Base-by-base conservation (phyloP, 2,797 vertebrate genomes). In the Melanotaenia maccullochi region DNA sequence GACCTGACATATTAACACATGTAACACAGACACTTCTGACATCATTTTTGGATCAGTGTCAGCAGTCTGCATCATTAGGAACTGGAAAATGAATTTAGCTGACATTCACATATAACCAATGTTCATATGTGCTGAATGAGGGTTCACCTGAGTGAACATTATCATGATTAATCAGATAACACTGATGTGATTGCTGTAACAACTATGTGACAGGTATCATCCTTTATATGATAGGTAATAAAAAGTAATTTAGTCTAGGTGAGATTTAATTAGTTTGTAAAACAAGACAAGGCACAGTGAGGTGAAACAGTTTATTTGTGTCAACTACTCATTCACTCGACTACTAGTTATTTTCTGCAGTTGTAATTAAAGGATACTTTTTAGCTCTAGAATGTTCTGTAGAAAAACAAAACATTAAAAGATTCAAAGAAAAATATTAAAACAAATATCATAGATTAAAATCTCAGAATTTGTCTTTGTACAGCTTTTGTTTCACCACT, bases 101-200 rank as follows among this genome's bases (percentile, higher is more conserved):
- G 51, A 20, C 9, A 36, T 77, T 74, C 28, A 20, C 40, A 55
- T 49, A 22, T 47, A 16, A 65, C 18, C 35, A 42, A 14, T 24
- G 51, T 36, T 59, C 4, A 49, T 35, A 38, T 11, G 63, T 30
- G 44, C 14, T 63, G 24, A 62, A 47, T 24, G 49, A 65, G 49
- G 9, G 16, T 68, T 68, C 4, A 18, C 40, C 54, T 73, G 76
- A 59, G 84, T 75, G 75, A 81, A 86, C 64, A 83, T 87, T 85
- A 84, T 81, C 79, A 84, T 82, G 81, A 85, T 85, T 80, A 82
- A 84, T 87, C 73, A 84, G 81, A 77, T 67, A 73, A 36, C 35
- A 36, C 35, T 36, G 35, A 36, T 36, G 9, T 36, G 35, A 36
- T 36, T 8, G 35, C 9, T 36, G 9, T 9, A 36, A 9, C 35